Percentiles rank a stretch among this genome's conserved stretches.
These are phyloP conservation scores for Vulpes ferrilata DNA, from an alignment of 2,113 vertebrate genomes.

Conservation along the genomic window DNA sequence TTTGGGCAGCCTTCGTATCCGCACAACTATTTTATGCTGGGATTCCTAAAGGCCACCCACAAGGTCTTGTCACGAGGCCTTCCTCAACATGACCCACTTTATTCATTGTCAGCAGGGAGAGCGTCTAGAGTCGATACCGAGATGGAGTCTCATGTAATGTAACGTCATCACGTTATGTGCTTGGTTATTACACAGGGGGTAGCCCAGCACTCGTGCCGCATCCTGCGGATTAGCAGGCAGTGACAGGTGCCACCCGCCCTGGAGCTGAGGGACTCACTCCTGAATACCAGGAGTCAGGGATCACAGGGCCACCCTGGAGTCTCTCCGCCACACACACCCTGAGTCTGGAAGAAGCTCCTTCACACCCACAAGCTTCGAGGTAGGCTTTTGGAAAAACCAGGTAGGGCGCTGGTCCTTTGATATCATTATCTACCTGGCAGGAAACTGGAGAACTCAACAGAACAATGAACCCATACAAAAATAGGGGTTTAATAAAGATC, in stretches of 20 bases:
- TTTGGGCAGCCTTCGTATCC: not conserved
- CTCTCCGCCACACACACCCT: not conserved
- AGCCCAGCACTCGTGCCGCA: not conserved
- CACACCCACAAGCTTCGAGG: not conserved
- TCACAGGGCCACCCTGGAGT: accelerated
- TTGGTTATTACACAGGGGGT: not conserved
- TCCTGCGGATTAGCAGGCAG: not conserved
- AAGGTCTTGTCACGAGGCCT: not conserved
- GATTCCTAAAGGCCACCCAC: not conserved
- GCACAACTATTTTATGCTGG: not conserved
- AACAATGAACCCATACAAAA: not conserved
- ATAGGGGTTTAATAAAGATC: not conserved
- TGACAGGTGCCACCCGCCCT: not conserved
- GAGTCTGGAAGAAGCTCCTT: not conserved
- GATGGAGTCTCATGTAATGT: not conserved
- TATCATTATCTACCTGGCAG: not conserved
- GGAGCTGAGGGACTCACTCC: not conserved
- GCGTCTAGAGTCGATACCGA: not conserved
- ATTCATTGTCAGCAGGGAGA: not conserved
- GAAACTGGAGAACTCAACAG: not conserved
- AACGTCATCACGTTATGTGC: not conserved
- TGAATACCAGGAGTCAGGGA: not conserved
- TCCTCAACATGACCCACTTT: not conserved
- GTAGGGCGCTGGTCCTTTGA: not conserved
- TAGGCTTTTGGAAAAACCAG: not conserved